Base-by-base conservation (phyloP, 2,888 invertebrate species). In the Microdon myrmicae region DNA sequence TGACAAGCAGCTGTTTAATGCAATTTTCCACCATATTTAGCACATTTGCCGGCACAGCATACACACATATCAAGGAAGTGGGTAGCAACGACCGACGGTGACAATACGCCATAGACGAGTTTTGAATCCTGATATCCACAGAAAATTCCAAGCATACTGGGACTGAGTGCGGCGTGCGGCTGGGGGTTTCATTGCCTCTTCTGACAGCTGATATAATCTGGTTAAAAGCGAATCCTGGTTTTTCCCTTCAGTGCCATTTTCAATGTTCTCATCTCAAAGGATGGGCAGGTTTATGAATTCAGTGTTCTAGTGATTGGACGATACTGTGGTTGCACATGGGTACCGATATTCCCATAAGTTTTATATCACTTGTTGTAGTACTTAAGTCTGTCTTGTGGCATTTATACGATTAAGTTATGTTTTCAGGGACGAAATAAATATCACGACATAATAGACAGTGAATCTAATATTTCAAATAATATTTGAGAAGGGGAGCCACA, bases 1-100 rank as follows among this genome's bases (percentile, higher is more conserved):
- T 76, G 77, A 76, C 78, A 77, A 75, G 77, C 75, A 72, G 73
- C 75, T 74, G 76, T 76, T 77, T 78, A 76, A 77, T 77, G 77
- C 77, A 77, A 77, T 77, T 77, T 77, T 74, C 74, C 75, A 71
- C 73, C 71, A 73, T 75, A 77, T 77, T 77, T 74, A 76, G 75
- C 77, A 69, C 67, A 73, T 74, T 54, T 8, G 51, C 58, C 51
- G 13, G 13, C 10, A n/a, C 44, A 35, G n/a, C 44, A 49, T 25
- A 48, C 35, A 39, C 7, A 10, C 3, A n/a, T 6, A 13, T 4
- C 16, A 19, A 28, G 13, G 35, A 54, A 29, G 31, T n/a, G n/a
- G n/a, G n/a, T n/a, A n/a, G 38, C 23, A 29, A 16, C 51, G 38
- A 38, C 22, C 23, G 39, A 56, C 32, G 41, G 29, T 19, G 39